Percentiles rank a stretch among this genome's conserved stretches.
These are phyloP conservation scores for Lacerta agilis DNA, from an alignment of 2,797 vertebrate genomes.

Conservation along the genomic window DNA sequence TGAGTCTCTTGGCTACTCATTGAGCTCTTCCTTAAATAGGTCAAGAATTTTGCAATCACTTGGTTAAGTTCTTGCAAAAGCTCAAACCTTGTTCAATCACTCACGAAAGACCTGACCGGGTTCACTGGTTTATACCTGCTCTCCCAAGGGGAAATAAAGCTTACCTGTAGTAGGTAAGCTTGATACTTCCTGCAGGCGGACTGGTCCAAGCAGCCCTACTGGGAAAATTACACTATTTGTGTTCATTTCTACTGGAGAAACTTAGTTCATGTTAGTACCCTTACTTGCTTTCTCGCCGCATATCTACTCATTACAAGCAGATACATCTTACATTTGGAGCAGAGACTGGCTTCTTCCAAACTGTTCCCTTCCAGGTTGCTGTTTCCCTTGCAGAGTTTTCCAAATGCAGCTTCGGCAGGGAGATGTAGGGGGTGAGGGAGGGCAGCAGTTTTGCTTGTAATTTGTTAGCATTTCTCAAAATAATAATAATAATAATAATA, in stretches of 20 bases:
- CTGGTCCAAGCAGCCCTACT: not conserved
- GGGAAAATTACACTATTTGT: not conserved
- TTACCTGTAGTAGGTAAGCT: not conserved
- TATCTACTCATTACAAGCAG: not conserved
- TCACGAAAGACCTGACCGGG: not conserved
- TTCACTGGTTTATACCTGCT: no score
- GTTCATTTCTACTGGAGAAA: not conserved
- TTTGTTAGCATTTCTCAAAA: not conserved
- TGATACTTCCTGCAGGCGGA: not conserved
- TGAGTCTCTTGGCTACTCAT: not conserved
- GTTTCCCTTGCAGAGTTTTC: not conserved
- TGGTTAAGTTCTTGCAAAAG: not conserved
- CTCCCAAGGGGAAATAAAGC: not conserved
- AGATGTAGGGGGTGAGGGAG: not conserved
- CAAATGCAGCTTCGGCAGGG: not conserved
- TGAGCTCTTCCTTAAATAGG: not conserved
- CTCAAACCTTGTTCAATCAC: not conserved
- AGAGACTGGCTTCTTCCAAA: not conserved
- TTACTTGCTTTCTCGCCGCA: not conserved
- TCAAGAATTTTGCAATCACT: not conserved
- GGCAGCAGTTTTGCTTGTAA: not conserved
- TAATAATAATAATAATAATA: not conserved
- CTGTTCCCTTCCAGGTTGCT: not conserved
- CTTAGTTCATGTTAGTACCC: not conserved
- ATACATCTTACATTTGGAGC: not conserved